Evolutionary conservation across 2,888 invertebrate species (phyloP).

Genomic region (Diogma glabrata): DNA sequence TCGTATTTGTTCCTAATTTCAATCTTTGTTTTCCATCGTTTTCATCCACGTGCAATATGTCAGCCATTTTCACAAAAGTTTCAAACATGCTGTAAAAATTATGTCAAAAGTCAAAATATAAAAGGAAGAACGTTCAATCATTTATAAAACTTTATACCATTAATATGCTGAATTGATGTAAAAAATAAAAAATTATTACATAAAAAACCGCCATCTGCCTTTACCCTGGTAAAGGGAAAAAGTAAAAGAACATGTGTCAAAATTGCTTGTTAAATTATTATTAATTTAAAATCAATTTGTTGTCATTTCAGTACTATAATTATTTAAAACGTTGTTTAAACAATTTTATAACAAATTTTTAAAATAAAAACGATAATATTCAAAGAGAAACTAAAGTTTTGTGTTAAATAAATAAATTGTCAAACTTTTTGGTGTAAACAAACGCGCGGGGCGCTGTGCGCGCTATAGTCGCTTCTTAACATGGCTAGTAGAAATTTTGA

Average conservation of each 20-base stretch:
- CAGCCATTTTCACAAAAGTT: not conserved
- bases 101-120: too few species aligned
- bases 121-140: too few species aligned
- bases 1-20: constrained; percentile 15
- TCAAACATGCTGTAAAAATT: constrained; percentile 9
- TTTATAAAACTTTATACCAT: too few species aligned
- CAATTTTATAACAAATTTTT: too few species aligned
- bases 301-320: too few species aligned
- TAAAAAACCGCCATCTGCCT: constrained; percentile 6
- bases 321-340: too few species aligned
- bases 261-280: constrained; percentile 2
- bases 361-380: too few species aligned
- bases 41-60: constrained; percentile 8
- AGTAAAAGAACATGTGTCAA: constrained; percentile 8
- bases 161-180: too few species aligned
- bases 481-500: constrained; percentile 84
- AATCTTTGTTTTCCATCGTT: constrained; percentile 2
- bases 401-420: constrained; percentile 3
- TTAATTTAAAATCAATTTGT: too few species aligned
- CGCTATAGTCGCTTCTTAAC: constrained; percentile 47
- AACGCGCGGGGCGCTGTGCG: constrained; percentile 12
- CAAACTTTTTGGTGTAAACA: constrained; percentile 9
- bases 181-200: too few species aligned
- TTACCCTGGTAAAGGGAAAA: constrained; percentile 8
- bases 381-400: too few species aligned